Evolutionary conservation across 2,113 vertebrate genomes (phyloP).

Genomic region (Ophiodon elongatus): DNA sequence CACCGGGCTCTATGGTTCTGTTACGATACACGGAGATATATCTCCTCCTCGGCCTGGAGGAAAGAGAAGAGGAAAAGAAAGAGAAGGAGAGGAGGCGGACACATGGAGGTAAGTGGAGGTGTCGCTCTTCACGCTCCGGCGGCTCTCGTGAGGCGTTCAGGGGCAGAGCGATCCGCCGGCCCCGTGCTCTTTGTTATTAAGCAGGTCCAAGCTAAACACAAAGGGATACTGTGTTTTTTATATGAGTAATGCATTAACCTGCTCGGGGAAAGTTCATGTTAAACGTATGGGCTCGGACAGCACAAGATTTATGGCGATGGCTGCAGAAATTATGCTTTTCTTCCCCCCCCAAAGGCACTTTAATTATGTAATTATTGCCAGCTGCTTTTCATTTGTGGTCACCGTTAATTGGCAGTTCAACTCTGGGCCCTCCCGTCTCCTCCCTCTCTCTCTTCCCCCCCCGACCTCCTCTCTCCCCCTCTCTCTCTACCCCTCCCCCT

Average conservation of each 20-base stretch:
- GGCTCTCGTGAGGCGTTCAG: slow-evolving; percentile 49
- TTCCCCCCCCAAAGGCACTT: slow-evolving; percentile 92
- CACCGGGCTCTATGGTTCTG: too few species aligned
- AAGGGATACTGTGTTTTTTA: slow-evolving; percentile 94
- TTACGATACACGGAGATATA: slow-evolving; percentile 19
- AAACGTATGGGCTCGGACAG: slow-evolving; percentile 91
- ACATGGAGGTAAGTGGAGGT: slow-evolving; percentile 77
- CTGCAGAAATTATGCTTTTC: slow-evolving; percentile 97
- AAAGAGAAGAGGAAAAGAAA: not conserved
- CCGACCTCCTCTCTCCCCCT: slow-evolving; percentile 24
- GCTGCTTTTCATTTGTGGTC: slow-evolving; percentile 93
- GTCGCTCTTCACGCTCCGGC: slow-evolving; percentile 67
- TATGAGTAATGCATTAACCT: slow-evolving; percentile 94
- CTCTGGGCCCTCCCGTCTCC: slow-evolving; percentile 79
- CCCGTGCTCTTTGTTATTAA: slow-evolving; percentile 90
- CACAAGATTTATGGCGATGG: slow-evolving; percentile 98
- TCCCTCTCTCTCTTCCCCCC: slow-evolving; percentile 38
- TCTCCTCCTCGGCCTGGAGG: not conserved
- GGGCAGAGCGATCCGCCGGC: slow-evolving; percentile 27
- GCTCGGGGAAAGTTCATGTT: slow-evolving; percentile 87
- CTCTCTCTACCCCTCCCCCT: not conserved
- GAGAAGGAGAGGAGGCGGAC: slow-evolving; percentile 59
- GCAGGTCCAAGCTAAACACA: slow-evolving; percentile 92
- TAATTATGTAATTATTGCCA: slow-evolving; percentile 99
- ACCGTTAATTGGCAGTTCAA: slow-evolving; percentile 92